These are phyloP conservation scores for Esperia sulphurella DNA, from an alignment of 2,888 invertebrate species.

Conservation along the genomic window DNA sequence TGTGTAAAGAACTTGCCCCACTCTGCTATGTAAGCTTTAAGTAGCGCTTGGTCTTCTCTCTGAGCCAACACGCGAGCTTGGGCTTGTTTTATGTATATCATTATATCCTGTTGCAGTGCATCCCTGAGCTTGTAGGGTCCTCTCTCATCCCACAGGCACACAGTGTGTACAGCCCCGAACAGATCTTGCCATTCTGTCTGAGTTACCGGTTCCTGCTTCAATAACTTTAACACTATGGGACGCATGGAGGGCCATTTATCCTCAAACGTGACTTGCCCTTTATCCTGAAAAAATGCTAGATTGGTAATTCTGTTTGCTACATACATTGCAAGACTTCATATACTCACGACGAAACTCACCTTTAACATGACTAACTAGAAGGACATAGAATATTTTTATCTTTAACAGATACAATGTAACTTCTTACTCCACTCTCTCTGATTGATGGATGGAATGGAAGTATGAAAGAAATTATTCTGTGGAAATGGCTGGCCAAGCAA, in stretches of 20 bases:
- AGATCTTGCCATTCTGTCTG: constrained; percentile 98
- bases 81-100: constrained; percentile 95
- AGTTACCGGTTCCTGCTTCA: constrained; percentile 96
- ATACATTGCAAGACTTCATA: neutral
- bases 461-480: too few species aligned
- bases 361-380: constrained; percentile 40
- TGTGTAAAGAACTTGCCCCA: constrained; percentile 99
- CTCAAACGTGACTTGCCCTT: constrained; percentile 92
- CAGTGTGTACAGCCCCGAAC: constrained; percentile 96
- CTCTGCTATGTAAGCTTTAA: constrained; percentile 97
- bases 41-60: constrained; percentile 95
- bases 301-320: neutral
- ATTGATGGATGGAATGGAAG: too few species aligned
- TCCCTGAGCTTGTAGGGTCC: constrained; percentile 92
- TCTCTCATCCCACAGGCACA: constrained; percentile 98
- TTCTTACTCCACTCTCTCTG: too few species aligned
- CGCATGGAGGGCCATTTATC: constrained; percentile 98
- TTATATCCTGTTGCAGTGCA: constrained; percentile 94
- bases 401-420: too few species aligned
- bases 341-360: constrained; percentile 26
- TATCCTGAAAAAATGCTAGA: constrained; percentile 79
- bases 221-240: constrained; percentile 93
- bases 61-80: constrained; percentile 93
- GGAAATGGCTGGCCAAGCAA: too few species aligned
- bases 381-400: too few species aligned